phyloP scores from a whole-genome alignment of 2,797 vertebrate genomes.

The Platalea minor region DNA sequence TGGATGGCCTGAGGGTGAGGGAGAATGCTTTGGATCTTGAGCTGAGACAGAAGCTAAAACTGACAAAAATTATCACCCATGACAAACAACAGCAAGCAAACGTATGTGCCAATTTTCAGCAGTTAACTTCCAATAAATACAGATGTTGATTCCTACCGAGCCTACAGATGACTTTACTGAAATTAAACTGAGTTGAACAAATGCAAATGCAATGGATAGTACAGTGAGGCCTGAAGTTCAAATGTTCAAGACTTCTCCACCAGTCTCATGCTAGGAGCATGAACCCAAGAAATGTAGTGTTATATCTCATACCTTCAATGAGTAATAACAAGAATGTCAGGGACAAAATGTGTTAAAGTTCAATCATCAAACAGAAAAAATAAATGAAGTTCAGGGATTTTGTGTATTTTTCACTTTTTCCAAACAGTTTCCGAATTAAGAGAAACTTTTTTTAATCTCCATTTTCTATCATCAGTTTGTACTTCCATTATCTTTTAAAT shows the following conservation, averaged over 20 bases:
- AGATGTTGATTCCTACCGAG: background rate
- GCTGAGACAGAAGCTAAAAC: background rate
- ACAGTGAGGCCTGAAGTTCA: background rate
- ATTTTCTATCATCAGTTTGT: background rate
- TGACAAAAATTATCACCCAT: background rate
- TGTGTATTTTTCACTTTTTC: background rate
- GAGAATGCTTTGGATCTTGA: background rate
- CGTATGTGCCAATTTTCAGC: background rate
- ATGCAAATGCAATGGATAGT: background rate
- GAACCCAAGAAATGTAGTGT: background rate
- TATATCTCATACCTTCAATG: background rate
- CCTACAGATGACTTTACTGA: background rate
- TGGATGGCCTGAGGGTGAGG: background rate
- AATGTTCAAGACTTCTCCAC: background rate
- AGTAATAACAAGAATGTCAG: background rate
- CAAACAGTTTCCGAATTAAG: background rate
- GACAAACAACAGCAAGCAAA: background rate
- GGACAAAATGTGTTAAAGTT: background rate
- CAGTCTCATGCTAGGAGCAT: slow-evolving; percentile 4
- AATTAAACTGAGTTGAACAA: background rate
- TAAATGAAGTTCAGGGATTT: background rate
- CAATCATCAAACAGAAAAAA: background rate
- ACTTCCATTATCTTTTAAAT: background rate
- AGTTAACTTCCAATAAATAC: background rate
- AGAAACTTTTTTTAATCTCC: background rate